Evolutionary conservation across 2,113 vertebrate genomes (phyloP), one percentile per base, ranked within the genome.

Genomic region (Heterochromis multidens): DNA sequence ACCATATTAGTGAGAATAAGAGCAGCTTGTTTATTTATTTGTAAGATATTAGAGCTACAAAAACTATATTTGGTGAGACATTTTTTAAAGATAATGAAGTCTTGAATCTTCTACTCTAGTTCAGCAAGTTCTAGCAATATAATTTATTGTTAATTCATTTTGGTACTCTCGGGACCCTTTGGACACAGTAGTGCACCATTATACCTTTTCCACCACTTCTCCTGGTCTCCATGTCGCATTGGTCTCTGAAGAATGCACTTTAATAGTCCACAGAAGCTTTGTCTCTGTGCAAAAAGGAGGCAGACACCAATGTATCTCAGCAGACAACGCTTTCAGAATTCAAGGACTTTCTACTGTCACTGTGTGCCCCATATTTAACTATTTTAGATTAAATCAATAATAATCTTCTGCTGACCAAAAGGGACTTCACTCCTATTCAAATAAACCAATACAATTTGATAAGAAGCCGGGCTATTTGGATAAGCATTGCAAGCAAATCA

Each of bases 301-400:
- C 19, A 67, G 57, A 80, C 65, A 78, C 43, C 77, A 46, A 52
- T 54, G 37, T 81, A 84, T 90, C 91, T 90, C 82, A 82, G 87
- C 77, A 80, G 87, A 85, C 76, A 81, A 81, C 7, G 25, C 74
- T 85, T 89, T 91, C 78, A 43, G 60, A 85, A 93, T 90, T 91
- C 90, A 90, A 93, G 83, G 80, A 88, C 85, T 81, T 94, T 86
- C 81, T 80, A 33, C 85, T 88, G 80, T 87, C 84, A 88, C 89
- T 61, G 90, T 94, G 86, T 90, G 82, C 85, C 84, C 81, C 84
- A 83, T 92, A 94, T 95, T 95, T 92, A 92, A 94, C 91, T 86
- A 94, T 94, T 94, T 94, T 74, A 93, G 92, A 95, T 95, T 92
- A 93, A 93, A 95, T 96, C 94, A 93, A 91, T 92, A 93, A 84